Evolutionary conservation across 2,113 vertebrate genomes (phyloP).

Genomic region (Morone saxatilis): DNA sequence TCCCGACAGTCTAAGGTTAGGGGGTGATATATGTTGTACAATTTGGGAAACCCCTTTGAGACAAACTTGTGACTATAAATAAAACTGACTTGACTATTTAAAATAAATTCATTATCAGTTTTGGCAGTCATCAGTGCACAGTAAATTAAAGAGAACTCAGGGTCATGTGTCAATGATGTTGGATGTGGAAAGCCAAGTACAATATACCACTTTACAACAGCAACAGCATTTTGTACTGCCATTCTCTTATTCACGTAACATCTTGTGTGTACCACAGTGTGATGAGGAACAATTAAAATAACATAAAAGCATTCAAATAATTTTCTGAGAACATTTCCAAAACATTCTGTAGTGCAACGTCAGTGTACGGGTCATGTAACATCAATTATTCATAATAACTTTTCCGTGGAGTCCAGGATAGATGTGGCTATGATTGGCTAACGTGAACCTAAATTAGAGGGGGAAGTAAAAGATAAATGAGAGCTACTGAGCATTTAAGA

Average conservation of each 20-base stretch:
- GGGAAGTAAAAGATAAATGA: not conserved
- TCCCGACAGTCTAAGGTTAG: not conserved
- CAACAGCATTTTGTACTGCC: not conserved
- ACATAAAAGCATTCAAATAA: not conserved
- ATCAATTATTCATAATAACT: not conserved
- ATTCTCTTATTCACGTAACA: not conserved
- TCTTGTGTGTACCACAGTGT: not conserved
- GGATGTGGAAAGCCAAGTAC: slow-evolving; percentile 4
- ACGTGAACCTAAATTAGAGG: too few relatives aligned
- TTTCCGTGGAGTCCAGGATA: not conserved
- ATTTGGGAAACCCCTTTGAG: not conserved
- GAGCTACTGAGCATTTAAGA: not conserved
- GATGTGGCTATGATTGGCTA: not conserved
- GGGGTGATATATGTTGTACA: not conserved
- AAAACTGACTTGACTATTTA: not conserved
- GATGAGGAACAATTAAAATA: not conserved
- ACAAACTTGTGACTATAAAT: slow-evolving; percentile 19
- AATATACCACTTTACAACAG: not conserved
- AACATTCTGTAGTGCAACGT: not conserved
- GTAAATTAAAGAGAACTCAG: not conserved
- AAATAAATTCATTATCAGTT: not conserved
- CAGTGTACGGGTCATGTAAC: not conserved
- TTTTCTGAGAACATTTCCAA: not conserved
- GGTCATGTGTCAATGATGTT: not conserved
- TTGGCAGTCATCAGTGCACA: not conserved